These are phyloP conservation scores for Xerus rutilus DNA, from an alignment of 2,797 vertebrate genomes.

Conservation along the genomic window DNA sequence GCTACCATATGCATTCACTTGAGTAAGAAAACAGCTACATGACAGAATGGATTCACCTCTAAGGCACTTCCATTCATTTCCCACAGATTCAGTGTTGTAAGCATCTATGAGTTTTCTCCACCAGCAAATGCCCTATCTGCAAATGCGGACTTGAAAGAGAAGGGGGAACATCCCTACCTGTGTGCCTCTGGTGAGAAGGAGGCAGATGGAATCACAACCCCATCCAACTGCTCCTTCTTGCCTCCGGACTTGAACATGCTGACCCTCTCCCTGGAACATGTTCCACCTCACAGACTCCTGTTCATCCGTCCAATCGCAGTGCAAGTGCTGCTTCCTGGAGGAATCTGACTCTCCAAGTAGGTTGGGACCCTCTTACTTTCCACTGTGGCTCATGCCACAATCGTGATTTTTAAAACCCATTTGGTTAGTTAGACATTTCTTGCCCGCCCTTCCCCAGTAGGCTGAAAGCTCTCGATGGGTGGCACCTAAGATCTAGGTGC, in stretches of 20 bases:
- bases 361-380: not conserved
- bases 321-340: not conserved
- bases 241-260: not conserved
- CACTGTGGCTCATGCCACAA: not conserved
- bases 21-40: not conserved
- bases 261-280: not conserved
- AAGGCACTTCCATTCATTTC: constrained; percentile 4
- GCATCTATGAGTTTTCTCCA: not conserved
- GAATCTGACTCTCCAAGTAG: not conserved
- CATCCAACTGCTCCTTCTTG: not conserved
- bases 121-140: not conserved
- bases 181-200: not conserved
- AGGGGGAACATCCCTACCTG: not conserved
- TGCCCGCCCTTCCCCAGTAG: not conserved
- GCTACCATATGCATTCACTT: not conserved
- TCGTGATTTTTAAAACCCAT: not conserved
- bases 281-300: not conserved
- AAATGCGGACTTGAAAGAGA: not conserved
- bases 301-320: not conserved
- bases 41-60: not conserved
- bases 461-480: not conserved
- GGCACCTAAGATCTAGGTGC: not conserved
- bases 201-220: not conserved
- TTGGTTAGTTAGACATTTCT: not conserved
- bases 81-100: not conserved